A percentile compares a stretch with the other conserved stretches of the same genome.
Conservation (phyloP, 2,113 vertebrate species). For the Microtus oregoni region DNA sequence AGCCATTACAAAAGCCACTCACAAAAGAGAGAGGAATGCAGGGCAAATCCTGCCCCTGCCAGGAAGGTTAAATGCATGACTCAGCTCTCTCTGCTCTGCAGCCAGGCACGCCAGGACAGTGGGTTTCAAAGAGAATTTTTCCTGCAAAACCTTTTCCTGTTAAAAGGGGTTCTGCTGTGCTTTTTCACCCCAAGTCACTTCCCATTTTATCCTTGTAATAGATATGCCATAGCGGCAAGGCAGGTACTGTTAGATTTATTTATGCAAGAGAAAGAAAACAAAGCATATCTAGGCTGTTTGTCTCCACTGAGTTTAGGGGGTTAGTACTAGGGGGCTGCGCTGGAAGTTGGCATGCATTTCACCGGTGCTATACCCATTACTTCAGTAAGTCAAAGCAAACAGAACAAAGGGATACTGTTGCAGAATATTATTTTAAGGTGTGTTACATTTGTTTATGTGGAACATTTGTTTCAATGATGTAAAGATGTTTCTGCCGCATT, state of each 20-base stretch:
- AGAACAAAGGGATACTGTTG: not conserved
- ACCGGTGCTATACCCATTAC: too few relatives aligned
- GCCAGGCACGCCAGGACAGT: not conserved
- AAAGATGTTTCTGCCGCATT: too few relatives aligned
- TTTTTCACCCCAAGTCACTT: constrained; percentile 1
- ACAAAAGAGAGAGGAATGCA: not conserved
- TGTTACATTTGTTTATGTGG: too few relatives aligned
- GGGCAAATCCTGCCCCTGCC: not conserved
- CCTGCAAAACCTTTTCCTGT: not conserved
- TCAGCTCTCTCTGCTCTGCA: not conserved
- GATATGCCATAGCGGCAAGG: not conserved
- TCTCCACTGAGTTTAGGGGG: not conserved
- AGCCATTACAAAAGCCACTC: not conserved
- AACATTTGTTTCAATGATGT: too few relatives aligned
- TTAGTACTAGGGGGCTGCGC: not conserved
- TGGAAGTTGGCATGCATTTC: not conserved
- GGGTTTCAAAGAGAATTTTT: not conserved
- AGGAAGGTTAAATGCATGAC: not conserved
- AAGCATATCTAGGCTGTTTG: not conserved
- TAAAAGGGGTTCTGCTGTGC: not conserved
- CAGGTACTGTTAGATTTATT: not conserved
- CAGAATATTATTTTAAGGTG: too few relatives aligned
- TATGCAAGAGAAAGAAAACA: not conserved
- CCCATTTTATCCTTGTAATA: not conserved
- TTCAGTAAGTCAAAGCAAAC: constrained; percentile 1